Conservation (phyloP, 2,797 vertebrate species). For the Cuculus canorus region DNA sequence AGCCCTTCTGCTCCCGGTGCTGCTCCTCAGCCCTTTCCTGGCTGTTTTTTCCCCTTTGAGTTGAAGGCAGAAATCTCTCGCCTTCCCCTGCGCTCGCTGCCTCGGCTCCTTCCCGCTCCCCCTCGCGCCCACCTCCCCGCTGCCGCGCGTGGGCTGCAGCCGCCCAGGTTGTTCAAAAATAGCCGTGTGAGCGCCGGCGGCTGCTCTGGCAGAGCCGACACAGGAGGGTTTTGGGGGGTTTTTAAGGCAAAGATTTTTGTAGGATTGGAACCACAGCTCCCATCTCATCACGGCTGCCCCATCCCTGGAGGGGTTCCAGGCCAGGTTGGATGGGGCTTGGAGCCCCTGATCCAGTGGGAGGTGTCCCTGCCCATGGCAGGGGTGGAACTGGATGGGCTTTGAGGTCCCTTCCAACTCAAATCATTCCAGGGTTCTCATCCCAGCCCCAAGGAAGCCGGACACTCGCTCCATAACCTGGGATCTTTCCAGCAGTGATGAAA, state of each 20-base stretch:
- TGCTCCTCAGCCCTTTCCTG: background rate
- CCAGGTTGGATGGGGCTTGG: too few relatives aligned
- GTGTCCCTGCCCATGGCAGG: too few relatives aligned
- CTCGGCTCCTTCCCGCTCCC: background rate
- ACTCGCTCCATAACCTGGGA: rapidly evolving
- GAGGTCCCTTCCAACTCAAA: too few relatives aligned
- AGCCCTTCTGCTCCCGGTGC: background rate
- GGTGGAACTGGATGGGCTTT: too few relatives aligned
- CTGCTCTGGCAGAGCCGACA: background rate
- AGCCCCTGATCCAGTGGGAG: too few relatives aligned
- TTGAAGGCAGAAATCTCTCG: background rate
- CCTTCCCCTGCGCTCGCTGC: background rate
- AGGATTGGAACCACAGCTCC: background rate
- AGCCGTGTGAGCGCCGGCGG: background rate
- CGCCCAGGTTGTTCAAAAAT: background rate
- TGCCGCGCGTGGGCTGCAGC: background rate
- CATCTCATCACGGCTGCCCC: too few relatives aligned
- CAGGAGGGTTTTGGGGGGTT: rapidly evolving
- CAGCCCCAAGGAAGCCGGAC: background rate
- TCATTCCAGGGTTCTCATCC: too few relatives aligned
- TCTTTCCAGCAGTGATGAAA: background rate
- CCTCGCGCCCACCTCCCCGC: background rate
- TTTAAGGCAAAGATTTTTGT: background rate
- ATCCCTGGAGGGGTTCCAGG: too few relatives aligned
- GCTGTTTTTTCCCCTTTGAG: background rate